Percentiles rank a stretch among this genome's conserved stretches.
Conservation (phyloP, 2,888 invertebrate genomes). For the Oconnorella tubifera region DNA sequence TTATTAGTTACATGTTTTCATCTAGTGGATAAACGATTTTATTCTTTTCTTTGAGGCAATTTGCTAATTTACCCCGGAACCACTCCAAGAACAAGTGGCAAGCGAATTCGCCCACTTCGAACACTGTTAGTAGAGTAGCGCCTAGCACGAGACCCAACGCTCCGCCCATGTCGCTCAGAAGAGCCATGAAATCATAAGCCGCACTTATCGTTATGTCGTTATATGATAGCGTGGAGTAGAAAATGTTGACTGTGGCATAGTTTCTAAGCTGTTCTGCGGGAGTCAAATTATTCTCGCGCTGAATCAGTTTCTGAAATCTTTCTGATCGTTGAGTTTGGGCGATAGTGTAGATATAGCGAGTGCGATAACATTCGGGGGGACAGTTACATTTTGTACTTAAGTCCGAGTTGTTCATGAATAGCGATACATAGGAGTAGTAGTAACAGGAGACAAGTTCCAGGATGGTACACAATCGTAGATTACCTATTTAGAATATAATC, state of each 20-base stretch:
- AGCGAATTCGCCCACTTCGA: background rate
- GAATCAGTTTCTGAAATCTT: background rate
- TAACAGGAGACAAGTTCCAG: no score
- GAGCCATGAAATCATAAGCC: background rate
- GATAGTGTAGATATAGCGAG: background rate
- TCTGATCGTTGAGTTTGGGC: background rate
- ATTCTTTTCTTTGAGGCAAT: no score
- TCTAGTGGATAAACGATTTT: no score
- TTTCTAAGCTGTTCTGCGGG: background rate
- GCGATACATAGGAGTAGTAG: no score
- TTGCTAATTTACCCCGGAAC: no score
- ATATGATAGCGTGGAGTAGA: background rate
- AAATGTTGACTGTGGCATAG: background rate
- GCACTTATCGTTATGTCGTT: background rate
- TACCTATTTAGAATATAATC: no score
- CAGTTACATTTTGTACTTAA: no score
- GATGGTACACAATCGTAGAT: no score
- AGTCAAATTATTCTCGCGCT: background rate
- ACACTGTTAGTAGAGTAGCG: background rate
- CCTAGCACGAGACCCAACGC: background rate
- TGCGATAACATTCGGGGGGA: background rate
- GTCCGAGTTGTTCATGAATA: no score
- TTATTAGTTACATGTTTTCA: no score
- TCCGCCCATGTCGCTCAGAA: background rate
- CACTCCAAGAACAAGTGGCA: no score